Evolutionary conservation across 64 coral and sea anemone species (phyloP), one percentile per base, ranked within the genome.

Genomic region (Hydrozoanthus tunicans): DNA sequence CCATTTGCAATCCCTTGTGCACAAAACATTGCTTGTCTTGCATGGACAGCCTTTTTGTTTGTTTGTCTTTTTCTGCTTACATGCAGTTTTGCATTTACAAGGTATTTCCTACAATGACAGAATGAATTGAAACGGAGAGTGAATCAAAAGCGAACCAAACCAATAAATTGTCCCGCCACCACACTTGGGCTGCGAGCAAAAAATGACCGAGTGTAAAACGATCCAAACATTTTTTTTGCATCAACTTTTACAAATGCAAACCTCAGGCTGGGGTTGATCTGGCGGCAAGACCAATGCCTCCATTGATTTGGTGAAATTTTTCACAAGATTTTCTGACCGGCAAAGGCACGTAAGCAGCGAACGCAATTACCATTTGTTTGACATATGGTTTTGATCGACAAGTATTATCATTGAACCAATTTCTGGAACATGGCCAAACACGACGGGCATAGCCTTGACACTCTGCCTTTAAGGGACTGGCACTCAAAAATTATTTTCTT

Each of bases 61-160:
- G 32, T 69, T 43, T 0, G 81, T 69, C 43, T 82, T 82, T 66
- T 82, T 82, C 61, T 82, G 80, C 0, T 24, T 64, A 17, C 80
- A 82, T 26, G 80, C 80, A 82, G 23, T 82, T 43, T 82, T 65
- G 14, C 80, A 64, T 51, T 52, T 82, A 82, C 80, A 64, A 82
- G 80, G 80, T 52, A 82, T 65, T 12, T 51, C 80, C 32, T 82
- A 78, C 53, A 78, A 53, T 78, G 52, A n/a, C 15, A 70, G 66
- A 70, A 70, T 70, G 66, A 70, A 70, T 70, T 70, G 66, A 70
- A 70, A 70, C 0, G 66, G 9, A 13, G 66, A 70, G 13, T 0
- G 66, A 70, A 70, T 11, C 6, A 70, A 70, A 70, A 20, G 66
- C 66, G 66, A 70, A 70, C 66, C 7, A 70, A 70, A 70, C 66